Base-by-base conservation (phyloP, 2,797 vertebrate genomes). In the Lepilemur ruficaudatus region DNA sequence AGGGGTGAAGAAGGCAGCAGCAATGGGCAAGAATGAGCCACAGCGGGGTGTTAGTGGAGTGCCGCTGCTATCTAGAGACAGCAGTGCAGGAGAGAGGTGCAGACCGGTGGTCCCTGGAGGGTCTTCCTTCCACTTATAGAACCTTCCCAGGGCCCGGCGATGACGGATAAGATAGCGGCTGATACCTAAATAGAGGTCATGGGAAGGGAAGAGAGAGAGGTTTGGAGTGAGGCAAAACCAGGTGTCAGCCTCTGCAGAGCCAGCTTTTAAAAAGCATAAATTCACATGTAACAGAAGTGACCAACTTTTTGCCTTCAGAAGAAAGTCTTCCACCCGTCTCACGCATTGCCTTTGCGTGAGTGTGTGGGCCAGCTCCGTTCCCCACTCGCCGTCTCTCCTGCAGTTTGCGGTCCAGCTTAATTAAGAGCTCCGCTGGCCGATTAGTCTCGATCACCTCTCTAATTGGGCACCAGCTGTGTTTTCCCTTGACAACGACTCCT, bases 391-490 rank as follows among this genome's bases (percentile, higher is more conserved):
- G 0, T n/a, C 96, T 79, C 80, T 79, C 95, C 72, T 41, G 63
- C 65, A 86, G 82, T 52, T 83, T 93, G 57, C 18, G 61, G 84
- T 93, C 80, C 93, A 92, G 87, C 73, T 96, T 98, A 96, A 97
- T 98, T 94, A 97, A 79, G 94, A 97, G 91, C 81, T 89, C 91
- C 75, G 72, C 86, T 32, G 18, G 95, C 81, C 76, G 12, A 93
- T 91, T 93, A 93, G 97, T 92, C 96, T 94, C 14, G 8, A 89
- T 96, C 97, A 88, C 97, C 96, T 96, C 97, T 94, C 97, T 97
- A 98, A 98, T 96, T 98, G 96, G 94, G 97, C 88, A 96, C 96
- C 97, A 98, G 98, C 98, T 98, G 98, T 97, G 93, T 95, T 98
- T 97, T 96, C 96, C 95, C 96, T 94, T 59, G 69, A 97, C 96